Base-by-base conservation (phyloP, 2,888 invertebrate genomes). In the Monopis laevigella region DNA sequence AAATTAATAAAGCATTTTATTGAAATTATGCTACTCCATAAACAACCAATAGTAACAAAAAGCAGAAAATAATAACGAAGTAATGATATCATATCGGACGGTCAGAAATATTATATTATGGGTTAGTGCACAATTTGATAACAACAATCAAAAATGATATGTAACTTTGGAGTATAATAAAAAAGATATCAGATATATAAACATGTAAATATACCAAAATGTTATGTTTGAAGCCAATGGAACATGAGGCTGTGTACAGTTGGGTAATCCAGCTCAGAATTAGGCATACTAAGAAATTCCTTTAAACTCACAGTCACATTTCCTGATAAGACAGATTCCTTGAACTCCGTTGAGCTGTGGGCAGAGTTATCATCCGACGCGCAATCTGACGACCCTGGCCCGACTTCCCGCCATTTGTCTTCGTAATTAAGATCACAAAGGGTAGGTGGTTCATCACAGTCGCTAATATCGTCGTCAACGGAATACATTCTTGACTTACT, bases 171-270 rank as follows among this genome's bases (percentile, higher is more conserved):
- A n/a, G n/a, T n/a, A n/a, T n/a, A n/a, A n/a, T n/a, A n/a, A n/a
- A n/a, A n/a, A n/a, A n/a, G n/a, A n/a, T n/a, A n/a, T 24, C 6
- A 7, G 24, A 29, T 12, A 29, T 29, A 12, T 29, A 29, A 35
- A 7, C 3, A 35, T 17, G 35, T 3, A 13, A 35, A 30, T 5
- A 30, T 14, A 43, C 27, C 11, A 11, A 11, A 49, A 48, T 59
- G 77, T 70, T 80, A 80, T 69, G 80, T 78, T 51, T 80, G 80
- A 58, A 80, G 59, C 80, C 80, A 80, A 57, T 80, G 80, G 54
- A 80, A 75, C 80, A 80, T 80, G 49, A 80, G 77, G 54, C 77
- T 78, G 64, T 80, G 80, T 50, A 80, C 74, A 0, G 80, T 78
- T 26, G 72, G 71, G 51, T 77, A 78, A 59, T 80, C 80, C 7